Evolutionary conservation across 1,140 invertebrate genomes (phyloP).

Genomic region (Spodoptera litura): DNA sequence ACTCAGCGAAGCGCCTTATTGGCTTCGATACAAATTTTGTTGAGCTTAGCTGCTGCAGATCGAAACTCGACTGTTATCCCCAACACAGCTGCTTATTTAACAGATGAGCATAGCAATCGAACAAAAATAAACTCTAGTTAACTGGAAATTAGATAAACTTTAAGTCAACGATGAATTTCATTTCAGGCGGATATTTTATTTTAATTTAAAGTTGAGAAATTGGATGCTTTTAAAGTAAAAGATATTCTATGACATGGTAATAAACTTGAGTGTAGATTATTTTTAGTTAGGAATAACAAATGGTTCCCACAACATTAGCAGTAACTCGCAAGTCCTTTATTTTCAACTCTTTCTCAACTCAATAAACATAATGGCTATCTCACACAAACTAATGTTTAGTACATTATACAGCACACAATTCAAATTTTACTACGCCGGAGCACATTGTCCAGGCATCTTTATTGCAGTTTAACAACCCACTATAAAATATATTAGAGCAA

Average conservation of each 20-base stretch:
- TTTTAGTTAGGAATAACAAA: too few species aligned
- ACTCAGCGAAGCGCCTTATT: constrained; percentile 51
- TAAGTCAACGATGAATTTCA: background rate
- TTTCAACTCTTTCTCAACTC: too few species aligned
- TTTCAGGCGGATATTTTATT: background rate
- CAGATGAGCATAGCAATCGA: constrained; percentile 9
- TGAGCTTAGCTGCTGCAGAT: constrained; percentile 41
- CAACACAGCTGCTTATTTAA: constrained; percentile 27
- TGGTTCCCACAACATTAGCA: too few species aligned
- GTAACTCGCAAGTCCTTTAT: too few species aligned
- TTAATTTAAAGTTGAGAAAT: constrained; percentile 4
- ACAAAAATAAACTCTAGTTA: constrained; percentile 5
- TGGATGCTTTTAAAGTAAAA: too few species aligned
- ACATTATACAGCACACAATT: constrained; percentile 8
- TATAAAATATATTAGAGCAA: constrained; percentile 40
- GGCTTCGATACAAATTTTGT: constrained; percentile 58
- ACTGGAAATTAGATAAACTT: background rate
- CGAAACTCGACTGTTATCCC: constrained; percentile 22
- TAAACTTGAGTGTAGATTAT: too few species aligned
- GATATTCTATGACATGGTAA: too few species aligned
- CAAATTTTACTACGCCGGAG: background rate
- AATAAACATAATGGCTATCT: background rate
- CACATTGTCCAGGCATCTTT: constrained; percentile 17
- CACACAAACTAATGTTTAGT: background rate
- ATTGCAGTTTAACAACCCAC: constrained; percentile 27